These are phyloP conservation scores for Chesias legatella DNA, from an alignment of 2,888 invertebrate species.

Conservation along the genomic window DNA sequence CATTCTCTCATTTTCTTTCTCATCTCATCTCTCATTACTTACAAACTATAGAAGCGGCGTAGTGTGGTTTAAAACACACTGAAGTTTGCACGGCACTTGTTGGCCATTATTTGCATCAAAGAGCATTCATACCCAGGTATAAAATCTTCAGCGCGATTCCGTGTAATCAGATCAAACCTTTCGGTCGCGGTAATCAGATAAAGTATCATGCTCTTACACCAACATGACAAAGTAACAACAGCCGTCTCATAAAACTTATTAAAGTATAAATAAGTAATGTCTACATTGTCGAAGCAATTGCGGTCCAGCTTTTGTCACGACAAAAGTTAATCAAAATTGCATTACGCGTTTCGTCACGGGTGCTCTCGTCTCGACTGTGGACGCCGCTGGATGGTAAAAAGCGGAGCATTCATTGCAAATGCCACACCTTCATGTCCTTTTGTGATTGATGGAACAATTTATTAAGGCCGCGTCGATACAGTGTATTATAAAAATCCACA, in stretches of 20 bases:
- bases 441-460: constrained; percentile 59
- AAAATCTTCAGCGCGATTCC: no score
- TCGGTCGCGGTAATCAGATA: no score
- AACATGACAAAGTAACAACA: constrained; percentile 5
- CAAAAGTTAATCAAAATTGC: constrained; percentile 72
- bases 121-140: no score
- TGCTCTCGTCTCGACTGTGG: constrained; percentile 33
- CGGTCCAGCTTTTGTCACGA: constrained; percentile 41
- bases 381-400: constrained; percentile 43
- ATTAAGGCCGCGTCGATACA: constrained; percentile 28
- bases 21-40: no score
- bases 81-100: no score
- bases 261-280: constrained; percentile 52
- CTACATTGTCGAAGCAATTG: constrained; percentile 54
- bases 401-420: constrained; percentile 44
- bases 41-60: no score
- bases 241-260: constrained; percentile 18
- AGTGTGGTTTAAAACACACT: no score
- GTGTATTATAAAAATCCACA: constrained; percentile 7
- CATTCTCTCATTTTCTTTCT: no score
- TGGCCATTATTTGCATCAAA: no score
- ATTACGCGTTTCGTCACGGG: constrained; percentile 69
- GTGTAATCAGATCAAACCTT: no score
- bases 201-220: neutral
- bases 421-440: constrained; percentile 39